Evolutionary conservation across 2,888 invertebrate genomes (phyloP), one percentile per base, ranked within the genome.

Genomic region (Acanthacorydalis orientalis): DNA sequence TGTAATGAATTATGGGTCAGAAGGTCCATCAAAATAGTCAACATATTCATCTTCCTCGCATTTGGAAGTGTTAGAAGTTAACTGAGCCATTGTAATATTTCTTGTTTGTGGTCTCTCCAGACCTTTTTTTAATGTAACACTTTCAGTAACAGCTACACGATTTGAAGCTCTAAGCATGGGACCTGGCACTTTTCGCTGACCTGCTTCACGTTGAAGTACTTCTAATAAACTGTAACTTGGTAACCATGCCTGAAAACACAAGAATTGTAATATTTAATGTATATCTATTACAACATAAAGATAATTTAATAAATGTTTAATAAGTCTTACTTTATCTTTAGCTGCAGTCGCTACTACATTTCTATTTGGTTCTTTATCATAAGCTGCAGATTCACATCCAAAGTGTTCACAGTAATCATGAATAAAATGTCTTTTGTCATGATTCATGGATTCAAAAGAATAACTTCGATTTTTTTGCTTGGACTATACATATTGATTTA

Each of bases 381-480:
- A 95, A 16, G 93, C 91, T 50, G 87, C 84, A 53, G 92, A 88
- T 59, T 90, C 85, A 57, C 92, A 86, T 38, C 93, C 93, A 69
- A 96, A 97, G 66, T 88, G 88, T 59, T 90, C 88, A 57, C 91
- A 91, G 63, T 91, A 78, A 63, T 97, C 96, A 66, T 96, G 95
- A 9, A 97, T 80, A 58, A 95, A 79, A 60, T 86, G 84, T 1
- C 96, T 74, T 64, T 93, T 92, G 57, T 90, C 89, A 41, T 86
- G 75, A 65, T 91, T 93, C 92, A 95, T 93, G 1, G 85, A 80
- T 14, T 88, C 87, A 65, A 96, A 96, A 9, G 91, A 87, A 63
- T 88, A 83, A 55, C 84, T 81, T 1, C 84, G 75, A 1, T 81
- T 84, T 57, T 80, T 79, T 59, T 88, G 86, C 56, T 86, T 86